Evolutionary conservation across 2,113 vertebrate genomes (phyloP).

Genomic region (Scomber colias): DNA sequence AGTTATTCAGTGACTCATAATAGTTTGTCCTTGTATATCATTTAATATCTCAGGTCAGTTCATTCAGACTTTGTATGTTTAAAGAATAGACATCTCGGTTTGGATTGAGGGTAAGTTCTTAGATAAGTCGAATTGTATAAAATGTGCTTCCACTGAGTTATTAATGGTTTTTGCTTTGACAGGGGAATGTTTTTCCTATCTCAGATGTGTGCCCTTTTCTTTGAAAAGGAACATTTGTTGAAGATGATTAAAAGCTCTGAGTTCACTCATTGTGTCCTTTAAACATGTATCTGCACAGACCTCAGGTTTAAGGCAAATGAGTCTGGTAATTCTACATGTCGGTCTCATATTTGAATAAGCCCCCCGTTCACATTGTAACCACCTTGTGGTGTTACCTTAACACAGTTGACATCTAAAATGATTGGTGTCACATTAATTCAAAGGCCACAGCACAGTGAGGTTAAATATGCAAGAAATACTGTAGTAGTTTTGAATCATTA

Average conservation of each 20-base stretch:
- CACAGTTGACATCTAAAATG: not conserved
- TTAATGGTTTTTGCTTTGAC: slow-evolving; percentile 33
- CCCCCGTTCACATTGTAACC: too few species aligned
- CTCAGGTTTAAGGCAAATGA: not conserved
- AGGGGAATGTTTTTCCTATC: slow-evolving; percentile 8
- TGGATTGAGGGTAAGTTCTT: slow-evolving; percentile 26
- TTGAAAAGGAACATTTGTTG: slow-evolving; percentile 14
- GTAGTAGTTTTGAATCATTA: not conserved
- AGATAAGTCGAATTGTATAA: slow-evolving; percentile 10
- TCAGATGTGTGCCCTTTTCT: not conserved
- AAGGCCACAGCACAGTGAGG: not conserved
- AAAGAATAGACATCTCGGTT: slow-evolving; percentile 9
- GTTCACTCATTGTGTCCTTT: slow-evolving; percentile 9
- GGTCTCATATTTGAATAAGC: not conserved
- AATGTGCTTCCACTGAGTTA: not conserved
- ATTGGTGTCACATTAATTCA: not conserved
- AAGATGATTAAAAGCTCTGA: slow-evolving; percentile 30
- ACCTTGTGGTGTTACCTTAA: too few species aligned
- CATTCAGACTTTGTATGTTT: slow-evolving; percentile 20
- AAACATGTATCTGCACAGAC: not conserved
- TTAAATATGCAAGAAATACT: not conserved
- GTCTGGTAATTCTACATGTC: not conserved
- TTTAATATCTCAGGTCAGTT: slow-evolving; percentile 13
- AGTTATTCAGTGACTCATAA: slow-evolving; percentile 30
- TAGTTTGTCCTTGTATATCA: slow-evolving; percentile 6